Conservation (phyloP, 2,797 vertebrate genomes). For the Monodelphis domestica region DNA sequence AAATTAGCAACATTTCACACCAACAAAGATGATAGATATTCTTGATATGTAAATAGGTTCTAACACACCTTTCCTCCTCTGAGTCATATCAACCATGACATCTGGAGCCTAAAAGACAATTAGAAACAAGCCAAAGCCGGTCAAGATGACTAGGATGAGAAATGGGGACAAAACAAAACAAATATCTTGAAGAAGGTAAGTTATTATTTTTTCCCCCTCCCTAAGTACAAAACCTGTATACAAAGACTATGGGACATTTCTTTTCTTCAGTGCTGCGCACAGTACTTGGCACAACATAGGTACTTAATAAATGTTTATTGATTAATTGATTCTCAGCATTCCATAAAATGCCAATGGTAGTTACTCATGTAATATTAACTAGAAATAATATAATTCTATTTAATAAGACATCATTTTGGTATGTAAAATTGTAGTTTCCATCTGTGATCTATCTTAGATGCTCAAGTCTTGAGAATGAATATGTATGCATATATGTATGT, state of each 20-base stretch:
- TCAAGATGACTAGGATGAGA: neutral
- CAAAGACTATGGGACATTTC: neutral
- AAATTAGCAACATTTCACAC: neutral
- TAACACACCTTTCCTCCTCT: neutral
- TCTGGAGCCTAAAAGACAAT: neutral
- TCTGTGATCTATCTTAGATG: neutral
- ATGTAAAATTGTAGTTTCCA: neutral
- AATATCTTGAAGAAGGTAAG: neutral
- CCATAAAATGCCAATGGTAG: neutral
- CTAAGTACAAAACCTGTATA: neutral
- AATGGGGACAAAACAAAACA: neutral
- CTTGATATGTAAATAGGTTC: neutral
- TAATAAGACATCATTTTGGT: neutral
- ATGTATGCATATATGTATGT: too few relatives aligned
- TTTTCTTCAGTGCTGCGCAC: neutral
- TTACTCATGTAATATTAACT: neutral
- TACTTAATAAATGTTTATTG: neutral
- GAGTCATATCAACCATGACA: neutral
- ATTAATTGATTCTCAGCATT: neutral
- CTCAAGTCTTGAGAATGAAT: neutral
- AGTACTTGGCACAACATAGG: neutral
- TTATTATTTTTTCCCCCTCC: neutral
- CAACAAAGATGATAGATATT: neutral
- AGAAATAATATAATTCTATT: neutral
- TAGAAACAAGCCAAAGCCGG: constrained; percentile 5